Percentiles rank a stretch among this genome's conserved stretches.
Conservation (phyloP, 2,797 vertebrate species). For the Lepus townsendii region DNA sequence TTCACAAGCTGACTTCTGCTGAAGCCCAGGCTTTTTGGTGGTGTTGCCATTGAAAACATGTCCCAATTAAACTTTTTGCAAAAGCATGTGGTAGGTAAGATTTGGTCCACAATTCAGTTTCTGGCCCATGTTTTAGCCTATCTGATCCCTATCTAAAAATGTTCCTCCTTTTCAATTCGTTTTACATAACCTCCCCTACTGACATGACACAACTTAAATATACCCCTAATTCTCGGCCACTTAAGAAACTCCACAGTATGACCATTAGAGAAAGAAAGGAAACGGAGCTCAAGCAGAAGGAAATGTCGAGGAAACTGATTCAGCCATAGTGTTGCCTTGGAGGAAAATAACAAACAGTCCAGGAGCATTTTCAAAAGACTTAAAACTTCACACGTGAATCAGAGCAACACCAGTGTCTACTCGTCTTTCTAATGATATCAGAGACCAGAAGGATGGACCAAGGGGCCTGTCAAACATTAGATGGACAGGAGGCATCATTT, state of each 20-base stretch:
- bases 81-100: background rate
- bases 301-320: background rate
- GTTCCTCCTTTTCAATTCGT: background rate
- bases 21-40: no score
- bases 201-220: background rate
- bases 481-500: background rate
- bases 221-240: background rate
- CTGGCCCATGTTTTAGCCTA: background rate
- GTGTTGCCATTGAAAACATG: background rate
- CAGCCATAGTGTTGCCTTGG: background rate
- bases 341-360: background rate
- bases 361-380: slow-evolving; percentile 11
- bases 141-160: slow-evolving; percentile 24
- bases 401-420: background rate
- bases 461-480: background rate
- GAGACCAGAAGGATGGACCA: background rate
- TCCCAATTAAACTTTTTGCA: slow-evolving; percentile 10
- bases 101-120: background rate
- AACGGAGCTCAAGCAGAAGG: background rate
- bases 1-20: no score
- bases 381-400: background rate
- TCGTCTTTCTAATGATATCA: background rate
- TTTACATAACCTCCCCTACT: background rate
- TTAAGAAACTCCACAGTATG: background rate
- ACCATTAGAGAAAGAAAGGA: background rate